phyloP scores from a whole-genome alignment of 2,113 vertebrate species.

The Emberiza fucata region DNA sequence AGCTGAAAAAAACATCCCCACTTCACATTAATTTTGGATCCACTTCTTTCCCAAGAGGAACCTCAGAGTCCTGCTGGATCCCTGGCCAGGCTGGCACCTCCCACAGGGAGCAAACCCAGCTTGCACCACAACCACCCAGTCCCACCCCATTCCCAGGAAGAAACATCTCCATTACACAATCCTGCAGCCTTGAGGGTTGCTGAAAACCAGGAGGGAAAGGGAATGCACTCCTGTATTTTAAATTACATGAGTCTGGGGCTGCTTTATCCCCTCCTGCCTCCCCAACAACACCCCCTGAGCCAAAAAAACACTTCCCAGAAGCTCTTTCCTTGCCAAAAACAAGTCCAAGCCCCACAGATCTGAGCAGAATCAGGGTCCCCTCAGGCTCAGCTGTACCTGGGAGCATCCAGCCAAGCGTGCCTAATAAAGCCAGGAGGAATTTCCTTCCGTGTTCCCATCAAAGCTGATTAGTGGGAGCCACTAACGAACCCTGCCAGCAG shows the following conservation, averaged over 20 bases:
- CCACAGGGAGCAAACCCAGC: not conserved
- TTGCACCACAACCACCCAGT: not conserved
- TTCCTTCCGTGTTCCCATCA: not conserved
- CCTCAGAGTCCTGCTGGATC: not conserved
- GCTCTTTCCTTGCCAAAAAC: accelerated
- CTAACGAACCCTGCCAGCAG: not conserved
- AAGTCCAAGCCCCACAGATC: accelerated
- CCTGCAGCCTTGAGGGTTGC: not conserved
- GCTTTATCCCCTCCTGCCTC: not conserved
- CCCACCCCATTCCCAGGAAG: not conserved
- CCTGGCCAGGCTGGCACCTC: not conserved
- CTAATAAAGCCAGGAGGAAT: not conserved
- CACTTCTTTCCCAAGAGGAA: not conserved
- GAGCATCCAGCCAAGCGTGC: not conserved
- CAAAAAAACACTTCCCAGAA: not conserved
- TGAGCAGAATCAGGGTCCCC: not conserved
- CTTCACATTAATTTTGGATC: not conserved
- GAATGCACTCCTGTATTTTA: not conserved
- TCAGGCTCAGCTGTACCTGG: not conserved
- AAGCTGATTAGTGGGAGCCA: not conserved
- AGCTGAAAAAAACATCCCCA: not conserved
- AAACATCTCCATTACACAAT: not conserved
- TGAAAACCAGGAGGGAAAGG: not conserved
- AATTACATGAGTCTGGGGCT: not conserved
- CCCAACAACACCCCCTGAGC: not conserved